Evolutionary conservation across 1,140 invertebrate species (phyloP), one percentile per base, ranked within the genome.

Genomic region (Nymphalis io): DNA sequence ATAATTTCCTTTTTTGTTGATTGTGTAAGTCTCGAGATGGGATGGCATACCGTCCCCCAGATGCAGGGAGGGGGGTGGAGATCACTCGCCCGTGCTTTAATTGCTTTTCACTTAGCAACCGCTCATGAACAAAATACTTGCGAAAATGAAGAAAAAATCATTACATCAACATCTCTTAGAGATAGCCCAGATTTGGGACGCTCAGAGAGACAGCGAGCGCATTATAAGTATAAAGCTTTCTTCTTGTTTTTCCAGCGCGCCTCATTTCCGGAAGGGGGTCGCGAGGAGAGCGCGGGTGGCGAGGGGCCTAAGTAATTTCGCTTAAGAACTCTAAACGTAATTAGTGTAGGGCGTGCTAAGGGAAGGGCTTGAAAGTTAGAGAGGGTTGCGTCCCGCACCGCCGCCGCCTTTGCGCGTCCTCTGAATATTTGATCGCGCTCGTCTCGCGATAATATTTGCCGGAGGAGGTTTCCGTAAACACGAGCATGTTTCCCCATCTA

Each of bases 291-390:
- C 77, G 79, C 81, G 83, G 85, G 90, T 84, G 86, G 88, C 74
- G 85, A 87, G 91, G 88, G 89, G 89, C 87, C 92, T 92, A 92
- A 92, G 92, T 92, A 92, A 92, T 92, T 92, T 92, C 89, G 91
- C 92, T 92, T 92, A 92, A 92, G 92, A 92, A 92, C 92, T 92
- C 92, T 92, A 92, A 92, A 92, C 92, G 92, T 92, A 92, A 92
- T 92, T 92, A 92, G 92, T 92, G 89, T 92, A 92, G 92, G 92
- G 90, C 88, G 89, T 91, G 92, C 90, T 89, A 92, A 91, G 92
- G 92, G 90, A 92, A 92, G 92, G 92, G 91, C 92, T 92, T 92
- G 92, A 92, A 92, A 92, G 79, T 91, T 90, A 84, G 92, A 92
- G 92, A 92, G 92, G 92, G 92, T 92, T 92, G 89, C 86, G 84